A percentile compares a stretch with the other conserved stretches of the same genome.
Conservation (phyloP, 2,113 vertebrate genomes). For the Onychostoma macrolepis region DNA sequence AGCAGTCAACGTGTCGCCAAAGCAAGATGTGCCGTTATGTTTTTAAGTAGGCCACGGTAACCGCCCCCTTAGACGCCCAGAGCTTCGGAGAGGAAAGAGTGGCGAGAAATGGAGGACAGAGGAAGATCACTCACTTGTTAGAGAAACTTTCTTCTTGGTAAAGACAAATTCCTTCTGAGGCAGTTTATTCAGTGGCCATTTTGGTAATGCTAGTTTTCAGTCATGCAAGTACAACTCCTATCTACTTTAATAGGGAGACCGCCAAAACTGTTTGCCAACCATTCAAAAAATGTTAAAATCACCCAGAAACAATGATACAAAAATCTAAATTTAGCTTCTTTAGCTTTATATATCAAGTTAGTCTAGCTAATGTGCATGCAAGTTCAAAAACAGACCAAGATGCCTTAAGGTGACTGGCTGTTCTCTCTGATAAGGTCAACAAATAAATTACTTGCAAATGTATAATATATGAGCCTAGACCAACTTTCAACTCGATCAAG, state of each 20-base stretch:
- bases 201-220: constrained; percentile 20
- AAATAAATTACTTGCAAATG: constrained; percentile 4
- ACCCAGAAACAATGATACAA: not conserved
- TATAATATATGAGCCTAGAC: not conserved
- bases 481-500: not conserved
- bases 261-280: not conserved
- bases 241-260: not conserved
- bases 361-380: constrained; percentile 7
- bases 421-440: not conserved
- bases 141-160: not conserved
- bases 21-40: not conserved
- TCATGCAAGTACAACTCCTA: not conserved
- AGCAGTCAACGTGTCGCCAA: not conserved
- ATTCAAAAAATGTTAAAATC: not conserved
- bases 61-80: not conserved
- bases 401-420: not conserved
- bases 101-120: constrained; percentile 15
- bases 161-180: not conserved
- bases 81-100: constrained; percentile 7
- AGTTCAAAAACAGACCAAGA: not conserved
- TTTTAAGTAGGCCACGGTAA: not conserved
- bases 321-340: not conserved
- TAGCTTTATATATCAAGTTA: not conserved
- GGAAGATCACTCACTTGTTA: constrained; percentile 13
- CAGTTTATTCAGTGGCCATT: not conserved